Base-by-base conservation (phyloP, 2,888 invertebrate species). In the Lacanobia wlatinum region DNA sequence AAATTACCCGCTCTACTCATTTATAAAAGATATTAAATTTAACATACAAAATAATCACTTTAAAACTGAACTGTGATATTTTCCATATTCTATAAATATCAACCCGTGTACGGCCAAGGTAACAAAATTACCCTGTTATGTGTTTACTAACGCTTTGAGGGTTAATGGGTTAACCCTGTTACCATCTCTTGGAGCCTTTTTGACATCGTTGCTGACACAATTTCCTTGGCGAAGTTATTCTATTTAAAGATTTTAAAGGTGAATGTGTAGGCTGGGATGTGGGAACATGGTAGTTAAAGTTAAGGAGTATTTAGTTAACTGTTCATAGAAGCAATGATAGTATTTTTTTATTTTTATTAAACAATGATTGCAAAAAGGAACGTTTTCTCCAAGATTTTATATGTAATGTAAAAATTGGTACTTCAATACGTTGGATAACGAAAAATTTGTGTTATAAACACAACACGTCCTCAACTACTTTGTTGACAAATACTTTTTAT, bases 141-240 rank as follows among this genome's bases (percentile, higher is more conserved):
- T 81, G 68, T 76, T 84, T 86, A 84, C 76, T 56, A 58, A 52
- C 70, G 73, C 84, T 84, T 82, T 86, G 84, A 75, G 34, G 78
- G 69, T 66, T 84, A 73, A 76, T 67, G 52, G 70, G 70, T 68
- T 86, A 78, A 84, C 72, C 50, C 16, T 64, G 50, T 84, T 78
- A 84, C 56, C 60, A 52, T 65, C 70, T 74, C 73, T 73, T 70
- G 79, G 50, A 56, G 76, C 78, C 78, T 70, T 78, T 78, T 76
- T 73, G 74, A 84, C 58, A 58, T 74, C 64, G 64, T 55, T 38
- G 6, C 65, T 86, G 60, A 84, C 74, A 65, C 71, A 78, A 84
- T 84, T 86, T 82, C 46, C 74, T 65, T 34, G 12, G 58, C 48
- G n/a, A 65, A 76, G 70, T 65, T 53, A 73, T 64, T 83, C 65